phyloP scores from a whole-genome alignment of 2,113 vertebrate species.

The Myrmophylax atrothorax region DNA sequence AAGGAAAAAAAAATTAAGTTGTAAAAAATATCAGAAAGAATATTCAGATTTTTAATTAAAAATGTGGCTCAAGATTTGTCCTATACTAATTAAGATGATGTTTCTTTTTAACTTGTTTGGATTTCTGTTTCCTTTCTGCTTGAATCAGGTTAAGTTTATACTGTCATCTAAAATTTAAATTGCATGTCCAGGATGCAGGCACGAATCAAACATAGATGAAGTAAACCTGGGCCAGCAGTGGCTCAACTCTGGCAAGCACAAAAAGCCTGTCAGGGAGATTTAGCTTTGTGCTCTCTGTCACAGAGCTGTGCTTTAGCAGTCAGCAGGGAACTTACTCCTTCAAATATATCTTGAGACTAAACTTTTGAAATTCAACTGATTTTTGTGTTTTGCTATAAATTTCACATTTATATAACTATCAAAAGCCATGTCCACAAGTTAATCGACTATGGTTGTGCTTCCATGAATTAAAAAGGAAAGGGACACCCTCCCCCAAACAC shows the following conservation, averaged over 20 bases:
- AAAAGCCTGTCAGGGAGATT: background rate
- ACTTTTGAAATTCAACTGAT: background rate
- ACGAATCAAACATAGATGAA: background rate
- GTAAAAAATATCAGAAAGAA: background rate
- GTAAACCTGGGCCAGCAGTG: background rate
- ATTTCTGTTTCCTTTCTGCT: background rate
- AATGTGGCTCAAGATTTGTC: background rate
- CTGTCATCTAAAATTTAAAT: background rate
- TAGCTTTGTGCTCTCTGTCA: background rate
- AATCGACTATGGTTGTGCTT: background rate
- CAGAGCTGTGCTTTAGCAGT: fast-evolving
- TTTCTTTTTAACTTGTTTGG: background rate
- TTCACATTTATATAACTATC: background rate
- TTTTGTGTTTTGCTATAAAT: background rate
- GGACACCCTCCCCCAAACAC: background rate
- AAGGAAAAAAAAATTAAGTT: background rate
- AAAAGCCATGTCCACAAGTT: background rate
- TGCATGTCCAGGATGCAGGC: background rate
- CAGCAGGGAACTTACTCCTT: background rate
- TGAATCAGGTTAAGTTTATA: background rate
- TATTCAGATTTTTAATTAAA: background rate
- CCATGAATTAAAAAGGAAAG: background rate
- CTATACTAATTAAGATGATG: background rate
- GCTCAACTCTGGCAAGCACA: background rate
- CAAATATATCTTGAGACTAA: background rate